Percentiles rank a stretch among this genome's conserved stretches.
phyloP scores from a whole-genome alignment of 2,888 invertebrate genomes.

The Aricia artaxerxes region DNA sequence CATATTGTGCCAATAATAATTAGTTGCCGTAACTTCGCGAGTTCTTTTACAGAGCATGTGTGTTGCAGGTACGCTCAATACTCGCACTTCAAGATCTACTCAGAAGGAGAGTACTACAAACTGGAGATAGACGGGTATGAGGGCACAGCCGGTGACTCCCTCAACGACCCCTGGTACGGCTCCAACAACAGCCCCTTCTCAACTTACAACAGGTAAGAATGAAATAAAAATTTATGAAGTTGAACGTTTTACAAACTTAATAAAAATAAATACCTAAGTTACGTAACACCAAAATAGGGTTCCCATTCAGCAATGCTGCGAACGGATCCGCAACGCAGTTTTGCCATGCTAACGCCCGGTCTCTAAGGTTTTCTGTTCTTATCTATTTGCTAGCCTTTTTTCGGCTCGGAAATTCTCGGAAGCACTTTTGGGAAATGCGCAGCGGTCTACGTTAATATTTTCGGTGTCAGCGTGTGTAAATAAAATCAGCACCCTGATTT shows the following conservation, averaged over 20 bases:
- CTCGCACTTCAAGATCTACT: conserved; percentile 95
- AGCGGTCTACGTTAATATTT: too few relatives aligned
- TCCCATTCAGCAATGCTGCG: too few relatives aligned
- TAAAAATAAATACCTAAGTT: background rate
- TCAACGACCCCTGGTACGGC: conserved; percentile 96
- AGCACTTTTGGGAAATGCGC: too few relatives aligned
- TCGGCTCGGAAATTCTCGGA: too few relatives aligned
- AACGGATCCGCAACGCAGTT: too few relatives aligned
- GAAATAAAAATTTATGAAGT: background rate
- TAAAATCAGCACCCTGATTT: too few relatives aligned
- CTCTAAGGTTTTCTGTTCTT: too few relatives aligned
- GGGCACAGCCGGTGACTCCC: conserved; percentile 93
- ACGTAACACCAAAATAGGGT: too few relatives aligned
- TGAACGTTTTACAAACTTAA: background rate
- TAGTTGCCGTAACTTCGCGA: background rate
- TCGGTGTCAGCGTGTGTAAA: too few relatives aligned
- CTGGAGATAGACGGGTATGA: conserved; percentile 95
- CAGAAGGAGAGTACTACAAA: conserved; percentile 94
- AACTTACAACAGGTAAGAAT: conserved; percentile 89
- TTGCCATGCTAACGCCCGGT: too few relatives aligned
- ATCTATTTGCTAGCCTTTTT: too few relatives aligned
- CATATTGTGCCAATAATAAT: too few relatives aligned
- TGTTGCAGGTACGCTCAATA: conserved; percentile 90
- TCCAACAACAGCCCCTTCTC: conserved; percentile 96
- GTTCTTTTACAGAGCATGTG: background rate